Percentiles rank a stretch among this genome's conserved stretches.
Evolutionary conservation across 2,797 vertebrate species (phyloP).

Genomic region (Mionectes olivaceus): DNA sequence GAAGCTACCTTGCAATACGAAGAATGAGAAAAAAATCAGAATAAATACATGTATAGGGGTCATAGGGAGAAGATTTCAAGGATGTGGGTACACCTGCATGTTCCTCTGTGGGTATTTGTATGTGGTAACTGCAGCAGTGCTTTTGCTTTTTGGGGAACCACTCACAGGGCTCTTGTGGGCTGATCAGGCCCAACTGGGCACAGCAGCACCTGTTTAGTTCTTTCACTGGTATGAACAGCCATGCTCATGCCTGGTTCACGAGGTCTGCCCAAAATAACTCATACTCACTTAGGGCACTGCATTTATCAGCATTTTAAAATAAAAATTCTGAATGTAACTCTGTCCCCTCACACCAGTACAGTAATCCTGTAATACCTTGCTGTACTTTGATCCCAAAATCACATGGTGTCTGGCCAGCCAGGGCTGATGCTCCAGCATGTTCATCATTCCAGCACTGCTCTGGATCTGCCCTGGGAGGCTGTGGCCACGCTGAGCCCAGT

Average conservation of each 20-base stretch:
- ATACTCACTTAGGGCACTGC: background rate
- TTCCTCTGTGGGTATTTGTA: background rate
- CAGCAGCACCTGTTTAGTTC: background rate
- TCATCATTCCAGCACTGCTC: background rate
- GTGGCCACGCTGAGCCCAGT: accelerated
- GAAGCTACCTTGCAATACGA: background rate
- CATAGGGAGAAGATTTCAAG: background rate
- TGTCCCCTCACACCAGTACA: background rate
- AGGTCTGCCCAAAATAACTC: background rate
- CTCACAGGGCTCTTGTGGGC: accelerated
- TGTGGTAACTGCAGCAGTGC: background rate
- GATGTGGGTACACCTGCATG: accelerated
- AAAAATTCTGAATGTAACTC: background rate
- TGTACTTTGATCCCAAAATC: background rate
- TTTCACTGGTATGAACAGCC: background rate
- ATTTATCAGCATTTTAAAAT: background rate
- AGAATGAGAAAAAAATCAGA: background rate
- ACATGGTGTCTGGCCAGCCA: accelerated
- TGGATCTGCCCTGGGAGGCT: background rate
- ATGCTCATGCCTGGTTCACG: accelerated
- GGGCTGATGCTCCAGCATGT: background rate
- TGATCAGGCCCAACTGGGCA: background rate
- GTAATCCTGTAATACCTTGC: background rate
- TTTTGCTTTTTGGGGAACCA: background rate
- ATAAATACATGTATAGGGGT: background rate